A percentile compares a stretch with the other conserved stretches of the same genome.
Conservation (phyloP, 2,797 vertebrate genomes). For the Fratercula arctica region DNA sequence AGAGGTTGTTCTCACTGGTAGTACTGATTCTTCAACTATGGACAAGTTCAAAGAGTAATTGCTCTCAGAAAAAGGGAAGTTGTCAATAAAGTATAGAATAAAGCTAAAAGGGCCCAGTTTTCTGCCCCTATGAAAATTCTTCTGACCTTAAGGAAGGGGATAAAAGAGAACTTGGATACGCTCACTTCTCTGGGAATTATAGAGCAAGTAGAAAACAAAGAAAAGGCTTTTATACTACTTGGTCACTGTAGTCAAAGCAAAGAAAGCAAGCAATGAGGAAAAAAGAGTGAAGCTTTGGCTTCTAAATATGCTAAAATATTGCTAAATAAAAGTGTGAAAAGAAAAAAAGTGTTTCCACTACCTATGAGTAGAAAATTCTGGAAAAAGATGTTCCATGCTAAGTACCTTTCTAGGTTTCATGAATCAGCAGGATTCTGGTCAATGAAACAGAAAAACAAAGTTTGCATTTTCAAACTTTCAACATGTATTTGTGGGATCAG, state of each 20-base stretch:
- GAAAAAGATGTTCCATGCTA: not conserved
- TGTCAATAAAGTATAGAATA: not conserved
- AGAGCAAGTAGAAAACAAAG: not conserved
- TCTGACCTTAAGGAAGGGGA: not conserved
- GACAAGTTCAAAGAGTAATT: conserved; percentile 6
- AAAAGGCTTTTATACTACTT: not conserved
- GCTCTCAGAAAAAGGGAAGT: not conserved
- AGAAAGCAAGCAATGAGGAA: not conserved
- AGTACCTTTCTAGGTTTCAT: not conserved
- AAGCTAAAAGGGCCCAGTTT: not conserved
- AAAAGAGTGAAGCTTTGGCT: not conserved
- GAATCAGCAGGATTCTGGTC: not conserved
- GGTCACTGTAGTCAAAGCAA: not conserved
- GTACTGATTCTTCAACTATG: not conserved
- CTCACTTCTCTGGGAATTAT: not conserved
- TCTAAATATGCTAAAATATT: not conserved
- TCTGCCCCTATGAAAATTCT: not conserved
- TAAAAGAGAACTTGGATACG: not conserved
- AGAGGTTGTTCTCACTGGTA: not conserved
- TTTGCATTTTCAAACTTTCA: not conserved
- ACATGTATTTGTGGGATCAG: not conserved
- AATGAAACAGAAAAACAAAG: not conserved
- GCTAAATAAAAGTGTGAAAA: not conserved
- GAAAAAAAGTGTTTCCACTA: not conserved
- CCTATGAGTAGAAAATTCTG: not conserved